phyloP scores from a whole-genome alignment of 2,797 vertebrate species.

The Xenentodon cancila region DNA sequence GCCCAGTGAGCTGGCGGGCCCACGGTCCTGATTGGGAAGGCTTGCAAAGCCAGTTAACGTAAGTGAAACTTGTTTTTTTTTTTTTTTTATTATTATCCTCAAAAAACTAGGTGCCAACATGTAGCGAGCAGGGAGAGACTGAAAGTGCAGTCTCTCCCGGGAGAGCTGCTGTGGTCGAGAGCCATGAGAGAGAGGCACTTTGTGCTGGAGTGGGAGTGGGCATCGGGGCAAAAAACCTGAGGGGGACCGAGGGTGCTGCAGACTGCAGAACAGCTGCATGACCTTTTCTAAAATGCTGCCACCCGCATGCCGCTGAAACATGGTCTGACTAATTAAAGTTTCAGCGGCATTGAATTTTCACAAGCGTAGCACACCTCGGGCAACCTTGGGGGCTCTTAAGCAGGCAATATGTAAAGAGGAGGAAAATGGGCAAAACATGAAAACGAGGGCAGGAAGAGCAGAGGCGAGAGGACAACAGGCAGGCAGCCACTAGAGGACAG shows the following conservation, averaged over 20 bases:
- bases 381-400: conserved; percentile 70
- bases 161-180: conserved; percentile 24
- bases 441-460: conserved; percentile 10
- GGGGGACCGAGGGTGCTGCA: conserved; percentile 55
- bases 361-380: conserved; percentile 74
- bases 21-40: conserved; percentile 26
- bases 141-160: conserved; percentile 30
- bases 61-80: conserved; percentile 17
- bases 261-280: conserved; percentile 66
- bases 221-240: conserved; percentile 42
- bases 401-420: conserved; percentile 55
- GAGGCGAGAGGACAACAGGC: conserved; percentile 34
- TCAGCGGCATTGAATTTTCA: conserved; percentile 78
- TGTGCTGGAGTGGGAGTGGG: conserved; percentile 40
- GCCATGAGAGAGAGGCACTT: conserved; percentile 31
- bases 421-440: conserved; percentile 38
- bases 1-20: conserved; percentile 4
- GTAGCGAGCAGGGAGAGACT: too few species aligned
- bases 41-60: conserved; percentile 21
- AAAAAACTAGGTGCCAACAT: conserved; percentile 25
- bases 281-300: conserved; percentile 76
- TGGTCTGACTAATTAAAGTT: conserved; percentile 78
- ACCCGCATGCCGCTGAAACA: conserved; percentile 72
- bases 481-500: conserved; percentile 58
- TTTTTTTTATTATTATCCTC: not conserved